Percentiles rank a stretch among this genome's conserved stretches.
Conservation (phyloP, 2,113 vertebrate genomes). For the Oreochromis tanganicae region DNA sequence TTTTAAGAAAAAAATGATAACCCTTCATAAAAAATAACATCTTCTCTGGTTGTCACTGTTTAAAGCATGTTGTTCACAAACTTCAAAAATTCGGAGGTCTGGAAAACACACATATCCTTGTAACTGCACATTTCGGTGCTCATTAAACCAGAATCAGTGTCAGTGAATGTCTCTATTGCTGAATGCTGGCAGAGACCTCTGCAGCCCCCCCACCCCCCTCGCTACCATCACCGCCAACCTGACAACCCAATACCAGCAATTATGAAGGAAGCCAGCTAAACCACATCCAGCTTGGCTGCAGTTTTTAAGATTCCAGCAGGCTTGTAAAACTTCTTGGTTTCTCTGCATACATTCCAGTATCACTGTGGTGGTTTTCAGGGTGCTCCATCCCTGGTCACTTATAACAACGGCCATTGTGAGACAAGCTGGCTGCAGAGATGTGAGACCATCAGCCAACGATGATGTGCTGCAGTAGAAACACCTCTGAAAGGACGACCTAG, state of each 20-base stretch:
- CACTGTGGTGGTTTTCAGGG: conserved; percentile 49
- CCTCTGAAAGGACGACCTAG: not conserved
- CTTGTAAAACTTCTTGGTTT: conserved; percentile 66
- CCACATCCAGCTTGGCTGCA: conserved; percentile 75
- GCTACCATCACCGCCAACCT: conserved; percentile 61
- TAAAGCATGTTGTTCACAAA: not conserved
- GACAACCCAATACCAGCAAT: conserved; percentile 76
- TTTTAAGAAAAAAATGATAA: not conserved
- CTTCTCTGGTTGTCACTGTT: not conserved
- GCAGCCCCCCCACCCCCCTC: not conserved
- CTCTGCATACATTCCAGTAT: conserved; percentile 62
- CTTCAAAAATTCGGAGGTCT: not conserved
- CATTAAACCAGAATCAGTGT: conserved; percentile 41
- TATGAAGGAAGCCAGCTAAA: conserved; percentile 75
- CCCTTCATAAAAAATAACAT: not conserved
- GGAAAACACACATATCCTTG: not conserved
- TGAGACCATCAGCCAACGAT: conserved; percentile 8
- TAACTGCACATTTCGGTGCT: conserved; percentile 31
- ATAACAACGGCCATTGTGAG: conserved; percentile 48
- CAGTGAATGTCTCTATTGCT: conserved; percentile 61
- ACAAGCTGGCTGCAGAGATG: conserved; percentile 9
- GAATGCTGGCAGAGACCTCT: conserved; percentile 53
- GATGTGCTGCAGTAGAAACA: conserved; percentile 14
- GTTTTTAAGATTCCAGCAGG: conserved; percentile 69
- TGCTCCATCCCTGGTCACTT: conserved; percentile 36